phyloP scores from a whole-genome alignment of 2,888 invertebrate species.

The Steromphala cineraria region DNA sequence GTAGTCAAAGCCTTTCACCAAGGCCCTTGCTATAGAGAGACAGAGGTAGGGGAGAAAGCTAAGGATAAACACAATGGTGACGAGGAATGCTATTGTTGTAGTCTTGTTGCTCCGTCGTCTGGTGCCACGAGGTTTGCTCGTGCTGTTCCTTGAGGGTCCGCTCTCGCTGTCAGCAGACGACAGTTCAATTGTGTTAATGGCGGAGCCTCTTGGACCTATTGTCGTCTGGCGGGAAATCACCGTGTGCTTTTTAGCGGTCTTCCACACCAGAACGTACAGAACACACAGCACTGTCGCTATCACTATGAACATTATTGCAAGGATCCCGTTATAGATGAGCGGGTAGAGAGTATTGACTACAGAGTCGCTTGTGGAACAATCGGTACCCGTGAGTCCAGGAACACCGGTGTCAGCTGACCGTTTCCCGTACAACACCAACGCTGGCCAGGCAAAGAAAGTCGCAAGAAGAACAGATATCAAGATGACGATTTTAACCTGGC shows the following conservation, averaged over 20 bases:
- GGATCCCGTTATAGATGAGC: constrained; percentile 47
- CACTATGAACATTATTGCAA: constrained; percentile 49
- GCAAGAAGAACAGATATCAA: constrained; percentile 42
- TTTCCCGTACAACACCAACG: constrained; percentile 49
- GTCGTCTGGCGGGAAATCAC: constrained; percentile 10
- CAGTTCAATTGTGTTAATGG: not conserved
- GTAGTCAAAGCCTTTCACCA: constrained; percentile 46
- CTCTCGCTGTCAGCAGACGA: constrained; percentile 11
- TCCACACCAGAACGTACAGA: constrained; percentile 51
- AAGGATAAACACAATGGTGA: constrained; percentile 54
- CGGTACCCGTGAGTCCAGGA: constrained; percentile 48
- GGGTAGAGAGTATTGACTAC: constrained; percentile 43
- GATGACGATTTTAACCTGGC: constrained; percentile 48
- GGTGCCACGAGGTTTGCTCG: constrained; percentile 19
- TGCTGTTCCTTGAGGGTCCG: constrained; percentile 14
- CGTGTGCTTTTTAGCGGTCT: constrained; percentile 31
- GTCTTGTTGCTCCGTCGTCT: constrained; percentile 44
- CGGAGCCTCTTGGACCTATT: not conserved
- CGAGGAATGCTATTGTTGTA: constrained; percentile 52
- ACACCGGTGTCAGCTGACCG: constrained; percentile 43
- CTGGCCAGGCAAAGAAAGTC: constrained; percentile 54
- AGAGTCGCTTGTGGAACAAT: constrained; percentile 55
- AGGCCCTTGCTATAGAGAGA: constrained; percentile 43
- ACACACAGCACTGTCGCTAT: constrained; percentile 40
- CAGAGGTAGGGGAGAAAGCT: constrained; percentile 59